These are phyloP conservation scores for Piprites chloris DNA, from an alignment of 2,113 vertebrate species.

Conservation along the genomic window DNA sequence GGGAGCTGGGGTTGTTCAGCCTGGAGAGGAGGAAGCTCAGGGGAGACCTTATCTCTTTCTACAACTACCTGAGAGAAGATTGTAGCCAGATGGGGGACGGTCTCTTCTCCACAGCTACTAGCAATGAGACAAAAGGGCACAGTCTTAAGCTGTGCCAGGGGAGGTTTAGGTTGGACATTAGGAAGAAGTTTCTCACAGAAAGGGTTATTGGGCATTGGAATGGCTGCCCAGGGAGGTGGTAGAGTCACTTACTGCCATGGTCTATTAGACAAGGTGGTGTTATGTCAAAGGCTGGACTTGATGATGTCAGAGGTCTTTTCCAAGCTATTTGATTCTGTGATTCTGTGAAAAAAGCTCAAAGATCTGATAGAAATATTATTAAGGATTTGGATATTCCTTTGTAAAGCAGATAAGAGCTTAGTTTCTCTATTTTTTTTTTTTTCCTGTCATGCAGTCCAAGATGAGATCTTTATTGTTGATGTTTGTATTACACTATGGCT, in stretches of 20 bases:
- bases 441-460: background rate
- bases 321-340: background rate
- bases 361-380: background rate
- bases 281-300: background rate
- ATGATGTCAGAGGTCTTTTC: background rate
- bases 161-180: background rate
- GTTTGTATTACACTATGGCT: background rate
- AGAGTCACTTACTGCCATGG: background rate
- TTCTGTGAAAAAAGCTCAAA: background rate
- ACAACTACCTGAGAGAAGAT: background rate
- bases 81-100: background rate
- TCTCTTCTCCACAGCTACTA: background rate
- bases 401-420: background rate
- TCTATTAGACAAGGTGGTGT: background rate
- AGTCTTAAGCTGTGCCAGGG: background rate
- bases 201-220: background rate
- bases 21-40: background rate
- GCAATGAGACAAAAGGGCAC: background rate
- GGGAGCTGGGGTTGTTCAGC: background rate
- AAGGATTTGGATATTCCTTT: background rate
- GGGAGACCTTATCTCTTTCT: background rate
- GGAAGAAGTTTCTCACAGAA: background rate
- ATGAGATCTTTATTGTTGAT: background rate
- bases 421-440: background rate
- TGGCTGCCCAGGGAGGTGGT: background rate